These are phyloP conservation scores for Pipistrellus pygmaeus DNA, from an alignment of 2,797 vertebrate genomes.

Conservation along the genomic window DNA sequence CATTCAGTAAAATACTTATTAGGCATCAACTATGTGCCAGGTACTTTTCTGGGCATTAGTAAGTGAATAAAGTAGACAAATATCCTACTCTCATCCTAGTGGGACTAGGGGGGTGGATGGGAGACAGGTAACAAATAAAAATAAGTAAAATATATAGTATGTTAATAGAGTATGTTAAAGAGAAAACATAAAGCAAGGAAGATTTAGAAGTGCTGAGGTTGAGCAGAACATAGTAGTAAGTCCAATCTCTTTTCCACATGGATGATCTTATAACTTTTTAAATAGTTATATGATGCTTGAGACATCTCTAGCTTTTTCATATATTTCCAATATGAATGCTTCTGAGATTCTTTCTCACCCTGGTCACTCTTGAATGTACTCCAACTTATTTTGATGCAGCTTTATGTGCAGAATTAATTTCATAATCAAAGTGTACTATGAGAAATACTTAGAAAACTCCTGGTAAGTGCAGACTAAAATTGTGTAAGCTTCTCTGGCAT, in stretches of 20 bases:
- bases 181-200: constrained; percentile 46
- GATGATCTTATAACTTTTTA: constrained; percentile 14
- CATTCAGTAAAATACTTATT: constrained; percentile 13
- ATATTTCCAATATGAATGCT: not conserved
- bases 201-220: not conserved
- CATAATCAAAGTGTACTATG: not conserved
- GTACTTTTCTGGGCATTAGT: not conserved
- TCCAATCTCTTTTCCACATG: not conserved
- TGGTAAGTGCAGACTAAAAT: not conserved
- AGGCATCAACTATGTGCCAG: not conserved
- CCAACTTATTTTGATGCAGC: not conserved
- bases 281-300: not conserved
- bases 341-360: not conserved
- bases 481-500: not conserved
- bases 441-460: not conserved
- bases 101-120: not conserved
- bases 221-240: not conserved
- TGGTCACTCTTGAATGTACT: constrained; percentile 5
- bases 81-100: not conserved
- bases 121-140: not conserved
- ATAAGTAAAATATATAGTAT: not conserved
- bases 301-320: not conserved
- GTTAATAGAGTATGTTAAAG: not conserved
- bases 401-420: constrained; percentile 33
- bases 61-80: constrained; percentile 14